Evolutionary conservation across 2,797 vertebrate species (phyloP), one percentile per base, ranked within the genome.

Genomic region (Danio choprae): DNA sequence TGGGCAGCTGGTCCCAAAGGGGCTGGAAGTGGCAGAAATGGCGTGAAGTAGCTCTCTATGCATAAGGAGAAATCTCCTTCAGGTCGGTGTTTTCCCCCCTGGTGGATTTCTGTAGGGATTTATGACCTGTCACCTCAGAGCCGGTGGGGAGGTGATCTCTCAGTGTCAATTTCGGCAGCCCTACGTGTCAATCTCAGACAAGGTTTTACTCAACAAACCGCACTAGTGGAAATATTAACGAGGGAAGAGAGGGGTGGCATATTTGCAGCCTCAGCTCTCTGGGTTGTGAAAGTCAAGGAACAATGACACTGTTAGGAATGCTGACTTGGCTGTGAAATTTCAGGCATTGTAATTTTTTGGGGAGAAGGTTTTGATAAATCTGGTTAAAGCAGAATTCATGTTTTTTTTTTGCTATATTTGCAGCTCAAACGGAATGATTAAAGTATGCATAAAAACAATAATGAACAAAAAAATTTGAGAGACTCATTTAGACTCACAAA

Each of bases 51-150:
- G 65, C 86, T 93, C 90, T 94, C 89, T 91, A 93, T 93, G 93
- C 93, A 93, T 92, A 92, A 94, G 88, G 77, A 92, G 89, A 93
- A 93, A 92, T 91, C 90, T 92, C 89, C 90, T 91, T 92, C 88
- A 91, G 88, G 88, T 92, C 88, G 88, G 88, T 88, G 87, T 89
- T 91, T 84, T 84, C 60, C 62, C 44, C 69, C 82, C 77, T 62
- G 64, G 73, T 81, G 83, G 84, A 84, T 84, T 89, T 92, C 92
- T 91, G 89, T 83, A 82, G 92, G 91, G 92, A 95, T 95, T 93
- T 92, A 93, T 92, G 92, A 93, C 92, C 92, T 89, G 91, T 93
- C 91, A 93, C 92, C 92, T 87, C 74, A 0, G 86, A 85, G 86
- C 89, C 90, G 70, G 64, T 58, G 71, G 67, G 38, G 64, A 80